These are phyloP conservation scores for Hylomyscus alleni DNA, from an alignment of 2,797 vertebrate species.

Conservation along the genomic window DNA sequence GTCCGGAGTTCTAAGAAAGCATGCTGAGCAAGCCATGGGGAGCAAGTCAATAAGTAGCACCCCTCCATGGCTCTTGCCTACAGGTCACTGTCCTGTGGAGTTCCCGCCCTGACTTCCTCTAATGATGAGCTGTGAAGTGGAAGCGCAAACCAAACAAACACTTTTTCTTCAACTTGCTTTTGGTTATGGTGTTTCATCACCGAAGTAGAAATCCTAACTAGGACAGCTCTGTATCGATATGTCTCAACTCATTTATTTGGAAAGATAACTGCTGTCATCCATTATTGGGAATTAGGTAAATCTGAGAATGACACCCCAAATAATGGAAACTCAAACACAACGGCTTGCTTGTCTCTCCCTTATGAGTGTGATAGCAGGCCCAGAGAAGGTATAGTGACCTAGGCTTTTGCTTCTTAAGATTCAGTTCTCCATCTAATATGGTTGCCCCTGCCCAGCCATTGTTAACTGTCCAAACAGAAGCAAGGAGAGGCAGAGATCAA, in stretches of 20 bases:
- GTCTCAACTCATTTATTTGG: background rate
- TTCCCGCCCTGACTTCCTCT: background rate
- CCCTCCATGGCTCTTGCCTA: background rate
- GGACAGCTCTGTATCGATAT: background rate
- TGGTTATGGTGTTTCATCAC: background rate
- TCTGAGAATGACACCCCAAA: background rate
- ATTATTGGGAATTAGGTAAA: conserved; percentile 11
- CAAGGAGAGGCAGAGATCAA: background rate
- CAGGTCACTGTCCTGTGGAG: background rate
- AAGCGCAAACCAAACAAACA: background rate
- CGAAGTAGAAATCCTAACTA: background rate
- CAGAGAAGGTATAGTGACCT: background rate
- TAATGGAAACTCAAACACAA: background rate
- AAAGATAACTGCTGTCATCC: background rate
- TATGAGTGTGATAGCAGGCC: background rate
- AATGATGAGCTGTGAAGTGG: background rate
- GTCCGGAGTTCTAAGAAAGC: background rate
- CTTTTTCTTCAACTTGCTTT: background rate
- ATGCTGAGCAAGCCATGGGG: background rate
- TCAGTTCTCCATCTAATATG: background rate
- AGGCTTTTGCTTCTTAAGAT: background rate
- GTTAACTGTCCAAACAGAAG: background rate
- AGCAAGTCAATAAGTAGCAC: background rate
- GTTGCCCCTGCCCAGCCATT: background rate
- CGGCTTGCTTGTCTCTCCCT: background rate